Conservation (phyloP, 2,113 vertebrate genomes). For the Alectura lathami region DNA sequence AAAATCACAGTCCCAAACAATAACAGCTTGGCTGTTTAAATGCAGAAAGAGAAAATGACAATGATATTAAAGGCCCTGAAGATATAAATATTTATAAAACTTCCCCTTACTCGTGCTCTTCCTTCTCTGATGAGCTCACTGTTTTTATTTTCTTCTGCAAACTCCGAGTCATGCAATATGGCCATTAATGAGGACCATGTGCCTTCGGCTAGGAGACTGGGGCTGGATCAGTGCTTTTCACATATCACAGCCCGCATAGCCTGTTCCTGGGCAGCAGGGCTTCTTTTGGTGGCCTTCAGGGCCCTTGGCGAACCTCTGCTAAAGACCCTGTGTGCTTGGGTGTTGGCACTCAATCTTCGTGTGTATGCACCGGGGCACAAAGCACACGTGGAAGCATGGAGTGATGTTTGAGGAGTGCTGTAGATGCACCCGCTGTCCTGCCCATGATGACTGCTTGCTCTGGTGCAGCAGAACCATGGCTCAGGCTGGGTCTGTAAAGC, state of each 20-base stretch:
- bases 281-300: background rate
- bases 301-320: rapidly evolving
- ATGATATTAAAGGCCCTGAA: background rate
- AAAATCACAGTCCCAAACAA: background rate
- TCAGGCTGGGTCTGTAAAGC: background rate
- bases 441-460: rapidly evolving
- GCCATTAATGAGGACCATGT: constrained; percentile 53
- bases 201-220: background rate
- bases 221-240: background rate
- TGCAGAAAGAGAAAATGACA: constrained; percentile 6
- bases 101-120: constrained; percentile 25
- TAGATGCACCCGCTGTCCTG: background rate
- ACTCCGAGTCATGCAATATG: constrained; percentile 40
- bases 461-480: rapidly evolving
- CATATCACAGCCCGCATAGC: background rate
- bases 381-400: background rate
- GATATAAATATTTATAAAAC: constrained; percentile 58
- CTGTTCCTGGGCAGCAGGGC: background rate
- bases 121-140: constrained; percentile 56
- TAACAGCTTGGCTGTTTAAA: background rate
- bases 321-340: background rate
- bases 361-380: background rate
- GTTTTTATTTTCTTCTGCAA: constrained; percentile 32
- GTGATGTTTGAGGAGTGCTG: rapidly evolving
- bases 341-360: background rate